Base-by-base conservation (phyloP, 2,888 invertebrate species). In the Hypercompe scribonia region DNA sequence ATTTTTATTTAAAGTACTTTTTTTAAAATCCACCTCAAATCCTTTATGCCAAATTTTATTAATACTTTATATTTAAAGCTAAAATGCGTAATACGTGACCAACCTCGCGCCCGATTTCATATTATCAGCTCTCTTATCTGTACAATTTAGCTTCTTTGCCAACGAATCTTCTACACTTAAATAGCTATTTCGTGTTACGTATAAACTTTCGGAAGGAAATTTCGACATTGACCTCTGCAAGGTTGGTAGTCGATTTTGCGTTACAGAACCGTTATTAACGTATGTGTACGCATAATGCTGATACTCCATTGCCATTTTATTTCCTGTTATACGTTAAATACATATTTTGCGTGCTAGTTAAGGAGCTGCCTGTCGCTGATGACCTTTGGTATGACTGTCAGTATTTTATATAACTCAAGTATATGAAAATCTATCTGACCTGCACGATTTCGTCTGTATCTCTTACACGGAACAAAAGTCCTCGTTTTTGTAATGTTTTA, bases 161-260 rank as follows among this genome's bases (percentile, higher is more conserved):
- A 33, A 70, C 66, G 71, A 70, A 74, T 64, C 42, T 61, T 65
- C 50, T 75, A 74, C 73, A 70, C 13, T 36, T 31, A 28, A 21
- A 67, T 72, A 67, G 68, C 31, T 72, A 78, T 73, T 67, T 71
- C 72, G 50, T 65, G 74, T 77, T 82, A 74, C 68, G 70, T 66
- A 82, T 82, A 68, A 70, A 73, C 70, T 78, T 74, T 39, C 71
- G 33, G 39, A 73, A 61, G 63, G 54, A 68, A 50, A 71, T 71
- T 71, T 79, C 34, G 65, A 70, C 69, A 70, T 69, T 76, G 72
- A 79, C 74, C 75, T 82, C 81, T 50, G 46, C 28, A 76, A 74
- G 76, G 76, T 72, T 79, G 76, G 81, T 78, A 58, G 72, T 74
- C 66, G 33, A 64, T 61, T 74, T 75, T 64, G n/a, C 61, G 42